Conservation (phyloP, 2,888 invertebrate species). For the Aromia moschata region DNA sequence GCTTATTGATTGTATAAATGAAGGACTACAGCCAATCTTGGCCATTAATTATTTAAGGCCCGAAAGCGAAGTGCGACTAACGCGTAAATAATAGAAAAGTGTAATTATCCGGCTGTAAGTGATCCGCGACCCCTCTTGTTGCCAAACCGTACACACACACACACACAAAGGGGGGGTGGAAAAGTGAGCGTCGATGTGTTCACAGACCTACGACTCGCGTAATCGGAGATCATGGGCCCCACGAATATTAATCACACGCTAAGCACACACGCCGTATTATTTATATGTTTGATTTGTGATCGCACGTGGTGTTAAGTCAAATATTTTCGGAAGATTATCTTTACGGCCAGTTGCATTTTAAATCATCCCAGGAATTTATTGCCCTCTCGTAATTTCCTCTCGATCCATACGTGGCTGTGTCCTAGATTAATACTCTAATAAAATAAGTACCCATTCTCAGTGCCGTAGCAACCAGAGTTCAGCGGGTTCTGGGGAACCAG, state of each 20-base stretch:
- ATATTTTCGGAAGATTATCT: conserved; percentile 47
- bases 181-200: conserved; percentile 44
- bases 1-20: too few relatives aligned
- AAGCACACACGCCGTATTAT: conserved; percentile 51
- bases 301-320: conserved; percentile 50
- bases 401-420: conserved; percentile 11
- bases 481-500: too few relatives aligned
- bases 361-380: conserved; percentile 17
- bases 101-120: conserved; percentile 59
- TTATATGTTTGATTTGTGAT: conserved; percentile 53
- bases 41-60: conserved; percentile 50
- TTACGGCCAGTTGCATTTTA: conserved; percentile 33
- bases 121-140: conserved; percentile 52
- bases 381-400: background rate
- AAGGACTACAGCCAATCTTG: conserved; percentile 46
- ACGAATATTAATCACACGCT: conserved; percentile 54
- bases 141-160: conserved; percentile 52
- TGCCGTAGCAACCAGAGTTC: too few relatives aligned
- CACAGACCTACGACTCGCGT: conserved; percentile 58
- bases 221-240: conserved; percentile 53
- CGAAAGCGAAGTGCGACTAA: conserved; percentile 44
- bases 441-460: too few relatives aligned
- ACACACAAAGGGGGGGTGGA: conserved; percentile 49
- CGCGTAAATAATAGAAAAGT: conserved; percentile 58
- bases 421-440: too few relatives aligned